phyloP scores from a whole-genome alignment of 30 jellyfish, hydroid and myxozoan genomes.

The Pseudorhiza aurosa region DNA sequence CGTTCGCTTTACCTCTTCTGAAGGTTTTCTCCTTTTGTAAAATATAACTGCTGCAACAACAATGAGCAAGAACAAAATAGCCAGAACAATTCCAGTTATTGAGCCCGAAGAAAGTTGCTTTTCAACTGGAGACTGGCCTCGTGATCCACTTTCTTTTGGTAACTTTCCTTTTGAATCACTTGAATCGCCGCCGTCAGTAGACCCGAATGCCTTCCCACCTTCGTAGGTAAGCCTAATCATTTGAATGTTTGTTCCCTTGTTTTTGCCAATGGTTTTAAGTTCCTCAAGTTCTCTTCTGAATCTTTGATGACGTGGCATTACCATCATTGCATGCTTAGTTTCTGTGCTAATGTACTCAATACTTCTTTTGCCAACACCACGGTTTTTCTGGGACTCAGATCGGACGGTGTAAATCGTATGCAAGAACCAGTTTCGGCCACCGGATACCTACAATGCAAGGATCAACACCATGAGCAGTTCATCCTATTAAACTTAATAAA shows the following conservation, averaged over 20 bases:
- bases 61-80: constrained; percentile 48
- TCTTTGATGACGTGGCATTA: constrained; percentile 45
- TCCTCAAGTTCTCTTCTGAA: constrained; percentile 57
- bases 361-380: constrained; percentile 75
- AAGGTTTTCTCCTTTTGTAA: constrained; percentile 65
- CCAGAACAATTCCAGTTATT: constrained; percentile 49
- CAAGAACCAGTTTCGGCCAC: constrained; percentile 93
- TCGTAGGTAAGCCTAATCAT: constrained; percentile 63
- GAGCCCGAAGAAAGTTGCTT: constrained; percentile 31
- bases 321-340: constrained; percentile 40
- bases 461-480: background rate
- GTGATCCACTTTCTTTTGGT: constrained; percentile 42
- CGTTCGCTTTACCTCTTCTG: constrained; percentile 58
- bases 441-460: constrained; percentile 67
- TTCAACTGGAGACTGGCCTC: constrained; percentile 6
- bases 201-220: background rate
- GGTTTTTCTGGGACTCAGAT: constrained; percentile 73
- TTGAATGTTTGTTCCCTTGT: constrained; percentile 86
- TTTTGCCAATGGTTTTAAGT: constrained; percentile 63
- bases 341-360: constrained; percentile 24
- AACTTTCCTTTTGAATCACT: constrained; percentile 35
- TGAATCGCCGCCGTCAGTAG: background rate
- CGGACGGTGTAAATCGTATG: constrained; percentile 91
- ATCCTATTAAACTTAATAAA: no score
- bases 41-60: constrained; percentile 48